These are phyloP conservation scores for Graptemys geographica DNA, from an alignment of 2,797 vertebrate genomes.

Conservation along the genomic window DNA sequence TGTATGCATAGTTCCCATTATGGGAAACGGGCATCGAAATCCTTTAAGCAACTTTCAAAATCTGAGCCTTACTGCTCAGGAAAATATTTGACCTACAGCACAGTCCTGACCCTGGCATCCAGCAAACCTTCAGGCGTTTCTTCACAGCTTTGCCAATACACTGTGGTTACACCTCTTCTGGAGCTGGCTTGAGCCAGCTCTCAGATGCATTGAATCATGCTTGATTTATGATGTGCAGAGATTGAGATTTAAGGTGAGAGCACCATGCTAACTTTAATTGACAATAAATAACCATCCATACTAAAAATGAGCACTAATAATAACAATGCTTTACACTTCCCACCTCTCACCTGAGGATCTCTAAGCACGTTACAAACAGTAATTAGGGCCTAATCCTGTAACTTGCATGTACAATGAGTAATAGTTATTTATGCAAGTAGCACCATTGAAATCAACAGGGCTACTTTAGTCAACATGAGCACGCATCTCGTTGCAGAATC, in stretches of 20 bases:
- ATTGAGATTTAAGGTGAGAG: slow-evolving; percentile 41
- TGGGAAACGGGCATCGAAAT: background rate
- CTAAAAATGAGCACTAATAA: background rate
- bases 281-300: background rate
- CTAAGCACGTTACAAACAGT: slow-evolving; percentile 19
- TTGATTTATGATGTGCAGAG: fast-evolving
- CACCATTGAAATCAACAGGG: background rate
- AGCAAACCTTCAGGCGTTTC: background rate
- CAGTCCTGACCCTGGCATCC: background rate
- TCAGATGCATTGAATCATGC: background rate
- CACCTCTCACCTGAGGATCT: background rate
- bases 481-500: background rate
- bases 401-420: background rate
- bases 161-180: background rate
- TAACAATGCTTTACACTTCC: background rate
- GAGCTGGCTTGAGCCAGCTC: background rate
- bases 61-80: background rate
- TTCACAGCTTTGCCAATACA: background rate
- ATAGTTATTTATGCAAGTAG: too few species aligned
- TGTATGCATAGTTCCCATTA: background rate
- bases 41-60: background rate
- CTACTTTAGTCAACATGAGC: background rate
- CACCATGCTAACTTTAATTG: background rate
- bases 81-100: background rate
- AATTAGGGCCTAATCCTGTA: background rate